A percentile compares a stretch with the other conserved stretches of the same genome.
Evolutionary conservation across 2,888 invertebrate genomes (phyloP).

Genomic region (Ariolimax columbianus): DNA sequence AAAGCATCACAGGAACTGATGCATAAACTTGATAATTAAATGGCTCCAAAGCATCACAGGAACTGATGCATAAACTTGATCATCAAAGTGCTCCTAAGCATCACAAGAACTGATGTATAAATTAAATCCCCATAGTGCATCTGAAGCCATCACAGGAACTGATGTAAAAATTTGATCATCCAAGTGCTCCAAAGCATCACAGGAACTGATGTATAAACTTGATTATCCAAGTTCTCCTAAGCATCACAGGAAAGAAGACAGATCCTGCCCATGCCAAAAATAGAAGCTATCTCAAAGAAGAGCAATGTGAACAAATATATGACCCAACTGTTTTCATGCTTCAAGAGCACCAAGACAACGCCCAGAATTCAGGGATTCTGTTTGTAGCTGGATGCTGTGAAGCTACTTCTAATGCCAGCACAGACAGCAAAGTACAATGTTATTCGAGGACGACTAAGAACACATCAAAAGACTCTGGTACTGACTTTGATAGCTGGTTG

Average conservation of each 20-base stretch:
- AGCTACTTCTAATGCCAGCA: not conserved
- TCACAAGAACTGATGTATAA: too few species aligned
- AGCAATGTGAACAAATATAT: not conserved
- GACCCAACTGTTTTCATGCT: not conserved
- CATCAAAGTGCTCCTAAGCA: too few species aligned
- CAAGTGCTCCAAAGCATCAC: not conserved
- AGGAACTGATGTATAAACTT: too few species aligned
- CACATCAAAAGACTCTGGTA: too few species aligned
- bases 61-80: too few species aligned
- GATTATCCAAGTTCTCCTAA: too few species aligned
- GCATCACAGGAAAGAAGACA: not conserved
- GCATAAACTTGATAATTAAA: not conserved
- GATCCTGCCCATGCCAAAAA: not conserved
- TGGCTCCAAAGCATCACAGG: not conserved
- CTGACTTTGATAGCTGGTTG: not conserved
- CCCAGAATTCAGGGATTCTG: not conserved
- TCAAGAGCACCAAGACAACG: not conserved
- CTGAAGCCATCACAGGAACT: too few species aligned
- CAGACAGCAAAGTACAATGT: not conserved
- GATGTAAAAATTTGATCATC: not conserved
- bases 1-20: not conserved
- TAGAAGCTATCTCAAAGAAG: not conserved
- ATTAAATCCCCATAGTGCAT: too few species aligned
- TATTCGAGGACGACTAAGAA: too few species aligned
- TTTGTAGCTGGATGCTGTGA: not conserved